These are phyloP conservation scores for Shinisaurus crocodilurus DNA, from an alignment of 2,113 vertebrate genomes.

Conservation along the genomic window DNA sequence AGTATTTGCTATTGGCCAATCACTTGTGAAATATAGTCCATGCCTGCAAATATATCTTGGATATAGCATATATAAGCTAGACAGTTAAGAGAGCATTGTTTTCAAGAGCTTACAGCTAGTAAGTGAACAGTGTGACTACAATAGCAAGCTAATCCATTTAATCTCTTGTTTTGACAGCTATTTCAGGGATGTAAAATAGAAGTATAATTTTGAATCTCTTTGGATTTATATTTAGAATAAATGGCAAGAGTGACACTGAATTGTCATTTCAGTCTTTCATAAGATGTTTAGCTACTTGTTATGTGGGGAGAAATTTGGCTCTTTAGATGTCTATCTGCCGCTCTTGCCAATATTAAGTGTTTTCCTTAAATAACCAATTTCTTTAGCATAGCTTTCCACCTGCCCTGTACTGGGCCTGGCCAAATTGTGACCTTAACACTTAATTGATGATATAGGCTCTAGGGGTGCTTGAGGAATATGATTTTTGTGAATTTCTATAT, in stretches of 20 bases:
- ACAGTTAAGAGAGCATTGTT: neutral
- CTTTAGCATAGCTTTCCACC: neutral
- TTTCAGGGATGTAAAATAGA: slow-evolving; percentile 16
- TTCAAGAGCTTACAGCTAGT: neutral
- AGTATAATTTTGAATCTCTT: slow-evolving; percentile 9
- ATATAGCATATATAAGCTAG: neutral
- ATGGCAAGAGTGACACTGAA: neutral
- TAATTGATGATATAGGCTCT: neutral
- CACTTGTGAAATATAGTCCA: slow-evolving; percentile 38
- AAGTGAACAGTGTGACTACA: neutral
- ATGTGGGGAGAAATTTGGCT: neutral
- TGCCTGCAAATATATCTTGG: neutral
- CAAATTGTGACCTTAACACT: neutral
- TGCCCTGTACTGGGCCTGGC: neutral
- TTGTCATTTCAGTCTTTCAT: neutral
- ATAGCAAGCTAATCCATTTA: slow-evolving; percentile 29
- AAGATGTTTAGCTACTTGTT: neutral
- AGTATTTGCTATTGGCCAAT: slow-evolving; percentile 7
- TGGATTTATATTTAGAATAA: slow-evolving; percentile 22
- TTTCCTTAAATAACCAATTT: neutral
- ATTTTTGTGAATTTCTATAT: neutral
- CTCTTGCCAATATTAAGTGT: neutral
- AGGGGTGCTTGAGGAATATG: neutral
- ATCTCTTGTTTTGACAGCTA: slow-evolving; percentile 31
- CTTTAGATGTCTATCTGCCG: neutral